Conservation (phyloP, 2,888 invertebrate genomes). For the Cantharis rufa region DNA sequence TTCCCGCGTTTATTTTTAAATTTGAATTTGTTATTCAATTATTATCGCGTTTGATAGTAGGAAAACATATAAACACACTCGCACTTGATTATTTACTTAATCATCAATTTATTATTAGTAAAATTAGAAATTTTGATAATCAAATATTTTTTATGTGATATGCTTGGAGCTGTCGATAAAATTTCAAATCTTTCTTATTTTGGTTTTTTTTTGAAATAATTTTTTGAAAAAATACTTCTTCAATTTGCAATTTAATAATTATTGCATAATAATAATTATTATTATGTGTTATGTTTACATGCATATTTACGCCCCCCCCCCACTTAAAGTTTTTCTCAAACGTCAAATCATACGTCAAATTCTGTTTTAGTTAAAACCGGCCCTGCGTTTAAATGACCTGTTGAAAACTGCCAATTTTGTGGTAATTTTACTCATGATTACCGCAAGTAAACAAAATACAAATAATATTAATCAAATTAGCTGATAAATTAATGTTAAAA, state of each 20-base stretch:
- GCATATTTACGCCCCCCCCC: neutral
- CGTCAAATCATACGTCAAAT: neutral
- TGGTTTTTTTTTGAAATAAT: no score
- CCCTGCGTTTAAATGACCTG: neutral
- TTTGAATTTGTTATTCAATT: neutral
- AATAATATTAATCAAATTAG: neutral
- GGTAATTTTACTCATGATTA: neutral
- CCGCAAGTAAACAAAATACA: neutral
- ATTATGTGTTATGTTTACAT: neutral
- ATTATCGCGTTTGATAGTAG: neutral
- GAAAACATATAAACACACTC: neutral
- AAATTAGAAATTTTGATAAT: no score
- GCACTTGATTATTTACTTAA: neutral
- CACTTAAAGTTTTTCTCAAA: neutral
- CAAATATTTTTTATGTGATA: no score
- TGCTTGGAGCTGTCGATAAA: no score
- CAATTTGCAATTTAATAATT: no score
- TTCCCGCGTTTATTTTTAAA: neutral
- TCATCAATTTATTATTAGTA: no score
- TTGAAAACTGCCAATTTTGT: neutral
- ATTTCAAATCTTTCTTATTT: no score
- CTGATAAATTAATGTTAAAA: neutral
- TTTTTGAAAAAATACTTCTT: no score
- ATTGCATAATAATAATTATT: no score
- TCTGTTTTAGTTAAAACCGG: neutral